Evolutionary conservation across 1,140 invertebrate genomes (phyloP), one percentile per base, ranked within the genome.

Genomic region (Hydropsyche tenuis): DNA sequence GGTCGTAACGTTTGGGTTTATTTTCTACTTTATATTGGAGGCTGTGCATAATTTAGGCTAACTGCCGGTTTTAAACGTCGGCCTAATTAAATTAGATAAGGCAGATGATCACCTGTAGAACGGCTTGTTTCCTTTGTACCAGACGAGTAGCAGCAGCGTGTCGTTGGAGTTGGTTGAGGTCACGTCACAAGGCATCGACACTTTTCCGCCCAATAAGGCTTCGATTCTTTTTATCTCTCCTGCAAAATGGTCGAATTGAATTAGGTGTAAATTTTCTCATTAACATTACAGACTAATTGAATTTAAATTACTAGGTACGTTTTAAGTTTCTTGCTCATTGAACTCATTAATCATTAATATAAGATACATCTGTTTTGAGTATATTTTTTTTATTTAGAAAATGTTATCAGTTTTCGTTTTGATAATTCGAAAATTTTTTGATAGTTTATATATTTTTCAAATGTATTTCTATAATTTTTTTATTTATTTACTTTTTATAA

Each of bases 101-200:
- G 63, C 12, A 22, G 30, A 37, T 72, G 42, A 37, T 65, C 63
- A 88, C 88, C 87, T 83, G 86, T 84, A 85, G 73, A 85, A 82
- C n/a, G 84, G 83, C 73, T 79, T 85, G 69, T 88, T 87, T 75
- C 88, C 87, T 79, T 89, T 90, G 82, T 91, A 93, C 91, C 91
- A 93, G 22, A 92, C 86, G 30, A 92, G 85, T 80, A 92, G 86
- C 80, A 88, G 87, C 25, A 91, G 86, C 78, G 87, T 86, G 77
- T 93, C 92, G 68, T 87, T 85, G 14, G 81, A 78, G 12, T 84
- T 83, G 5, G 83, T 83, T 0, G 88, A 85, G n/a, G 85, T 80
- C 16, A 91, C 81, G 79, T 91, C 88, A 79, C 92, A 93, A 48
- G 88, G 87, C 60, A 94, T 83, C 43, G 85, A 84, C 1, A 87